Percentiles rank a stretch among this genome's conserved stretches.
Conservation (phyloP, 2,888 invertebrate species). For the Branchipolynoe longqiensis region DNA sequence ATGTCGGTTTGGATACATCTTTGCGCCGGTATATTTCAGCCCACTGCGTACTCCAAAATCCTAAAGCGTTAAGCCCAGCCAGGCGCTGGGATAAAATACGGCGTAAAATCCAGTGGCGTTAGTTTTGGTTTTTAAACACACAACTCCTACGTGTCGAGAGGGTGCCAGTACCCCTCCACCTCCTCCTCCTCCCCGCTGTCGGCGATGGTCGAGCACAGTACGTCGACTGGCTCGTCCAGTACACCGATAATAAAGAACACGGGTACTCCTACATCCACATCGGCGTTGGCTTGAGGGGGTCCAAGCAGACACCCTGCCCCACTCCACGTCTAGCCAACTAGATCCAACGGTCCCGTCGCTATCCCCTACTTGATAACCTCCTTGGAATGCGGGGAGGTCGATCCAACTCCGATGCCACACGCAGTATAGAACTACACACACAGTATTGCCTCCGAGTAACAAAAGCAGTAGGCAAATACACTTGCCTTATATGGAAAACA, state of each 20-base stretch:
- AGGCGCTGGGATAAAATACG: background rate
- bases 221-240: constrained; percentile 23
- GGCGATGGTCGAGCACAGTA: constrained; percentile 16
- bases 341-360: constrained; percentile 10
- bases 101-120: constrained; percentile 9
- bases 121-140: background rate
- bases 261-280: constrained; percentile 26
- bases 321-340: background rate
- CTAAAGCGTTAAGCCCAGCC: constrained; percentile 15
- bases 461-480: constrained; percentile 77
- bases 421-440: constrained; percentile 12
- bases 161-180: constrained; percentile 30
- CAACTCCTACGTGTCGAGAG: constrained; percentile 27
- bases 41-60: constrained; percentile 12
- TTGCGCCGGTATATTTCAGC: background rate
- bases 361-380: background rate
- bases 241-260: constrained; percentile 29
- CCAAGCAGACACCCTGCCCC: constrained; percentile 10
- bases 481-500: constrained; percentile 76
- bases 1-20: constrained; percentile 64
- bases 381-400: constrained; percentile 18
- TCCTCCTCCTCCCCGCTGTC: background rate
- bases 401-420: constrained; percentile 11
- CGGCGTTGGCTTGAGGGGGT: constrained; percentile 9
- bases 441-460: constrained; percentile 71